These are phyloP conservation scores for Bugula neritina DNA, from an alignment of 2,888 invertebrate species.

Conservation along the genomic window DNA sequence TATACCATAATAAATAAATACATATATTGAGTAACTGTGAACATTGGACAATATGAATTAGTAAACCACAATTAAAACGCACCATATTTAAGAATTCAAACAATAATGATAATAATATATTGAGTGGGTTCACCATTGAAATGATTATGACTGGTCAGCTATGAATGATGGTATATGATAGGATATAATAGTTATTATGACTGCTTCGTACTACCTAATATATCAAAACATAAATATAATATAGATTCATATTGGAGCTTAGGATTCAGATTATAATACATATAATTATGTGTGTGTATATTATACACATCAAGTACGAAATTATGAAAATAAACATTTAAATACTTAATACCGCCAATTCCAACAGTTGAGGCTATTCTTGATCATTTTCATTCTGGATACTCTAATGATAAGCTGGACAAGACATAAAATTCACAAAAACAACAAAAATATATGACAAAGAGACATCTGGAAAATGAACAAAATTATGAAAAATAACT, in stretches of 20 bases:
- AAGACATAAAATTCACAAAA: not conserved
- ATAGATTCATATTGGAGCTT: not conserved
- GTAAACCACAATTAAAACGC: not conserved
- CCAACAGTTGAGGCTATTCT: not conserved
- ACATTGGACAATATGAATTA: not conserved
- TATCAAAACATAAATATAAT: not conserved
- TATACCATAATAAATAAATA: not conserved
- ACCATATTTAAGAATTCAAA: not conserved
- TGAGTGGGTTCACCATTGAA: not conserved
- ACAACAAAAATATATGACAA: constrained; percentile 11
- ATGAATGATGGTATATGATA: too few relatives aligned
- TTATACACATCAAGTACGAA: constrained; percentile 8
- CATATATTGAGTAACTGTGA: not conserved
- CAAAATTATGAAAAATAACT: constrained; percentile 20
- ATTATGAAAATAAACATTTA: constrained; percentile 27
- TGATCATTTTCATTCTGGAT: not conserved
- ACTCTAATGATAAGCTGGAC: not conserved
- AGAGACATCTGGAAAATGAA: constrained; percentile 23
- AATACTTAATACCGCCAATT: not conserved
- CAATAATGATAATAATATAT: not conserved
- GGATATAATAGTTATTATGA: not conserved
- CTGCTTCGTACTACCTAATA: not conserved
- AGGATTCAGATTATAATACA: too few relatives aligned
- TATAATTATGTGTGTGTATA: not conserved
- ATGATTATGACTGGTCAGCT: too few relatives aligned